These are phyloP conservation scores for Sinocyclocheilus rhinocerous DNA, from an alignment of 2,113 vertebrate species.

Conservation along the genomic window DNA sequence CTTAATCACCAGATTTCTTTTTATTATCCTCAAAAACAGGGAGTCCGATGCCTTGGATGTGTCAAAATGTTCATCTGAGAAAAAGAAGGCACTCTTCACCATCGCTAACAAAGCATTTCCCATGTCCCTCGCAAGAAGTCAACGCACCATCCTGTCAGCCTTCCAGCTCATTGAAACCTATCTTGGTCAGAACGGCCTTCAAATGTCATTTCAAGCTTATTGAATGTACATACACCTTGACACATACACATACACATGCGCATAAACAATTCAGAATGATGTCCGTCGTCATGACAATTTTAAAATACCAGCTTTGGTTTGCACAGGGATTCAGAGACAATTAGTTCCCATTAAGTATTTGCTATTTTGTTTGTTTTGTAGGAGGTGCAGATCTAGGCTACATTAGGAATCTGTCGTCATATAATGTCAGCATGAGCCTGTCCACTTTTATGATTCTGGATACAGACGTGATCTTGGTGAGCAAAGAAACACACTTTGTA, in stretches of 20 bases:
- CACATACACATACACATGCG: neutral
- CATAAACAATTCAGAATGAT: no score
- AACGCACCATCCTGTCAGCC: neutral
- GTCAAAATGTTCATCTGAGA: constrained; percentile 56
- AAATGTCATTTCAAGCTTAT: neutral
- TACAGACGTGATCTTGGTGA: neutral
- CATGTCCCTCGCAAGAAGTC: neutral
- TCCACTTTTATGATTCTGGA: constrained; percentile 39
- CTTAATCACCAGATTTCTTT: neutral
- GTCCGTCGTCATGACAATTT: no score
- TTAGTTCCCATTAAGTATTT: neutral
- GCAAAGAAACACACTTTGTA: neutral
- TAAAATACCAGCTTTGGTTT: neutral
- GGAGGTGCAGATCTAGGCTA: constrained; percentile 37
- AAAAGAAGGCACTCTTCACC: constrained; percentile 64
- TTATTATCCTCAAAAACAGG: constrained; percentile 58
- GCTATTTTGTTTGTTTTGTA: neutral
- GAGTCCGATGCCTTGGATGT: constrained; percentile 47
- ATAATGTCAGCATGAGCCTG: constrained; percentile 43
- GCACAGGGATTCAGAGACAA: neutral
- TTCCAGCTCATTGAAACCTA: constrained; percentile 68
- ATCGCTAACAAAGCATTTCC: constrained; percentile 69
- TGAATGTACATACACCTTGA: no score
- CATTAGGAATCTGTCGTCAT: constrained; percentile 1
- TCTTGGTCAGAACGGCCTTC: constrained; percentile 66